Evolutionary conservation across 2,888 invertebrate species (phyloP), one percentile per base, ranked within the genome.

Genomic region (Shargacucullia verbasci): DNA sequence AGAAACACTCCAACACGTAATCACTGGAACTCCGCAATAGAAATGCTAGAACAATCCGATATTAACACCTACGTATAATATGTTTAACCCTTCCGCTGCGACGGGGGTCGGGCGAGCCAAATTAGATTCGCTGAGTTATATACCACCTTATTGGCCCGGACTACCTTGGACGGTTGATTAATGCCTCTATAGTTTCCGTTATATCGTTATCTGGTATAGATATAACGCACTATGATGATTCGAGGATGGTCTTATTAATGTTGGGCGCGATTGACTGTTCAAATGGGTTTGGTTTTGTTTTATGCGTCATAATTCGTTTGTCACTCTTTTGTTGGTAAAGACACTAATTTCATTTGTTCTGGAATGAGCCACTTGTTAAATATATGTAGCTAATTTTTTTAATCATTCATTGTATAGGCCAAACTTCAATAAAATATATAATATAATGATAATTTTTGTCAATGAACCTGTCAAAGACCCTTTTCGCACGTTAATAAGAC

Each of bases 61-160:
- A 78, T 75, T 78, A 75, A 59, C 75, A 78, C 75, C 75, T 73
- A 74, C 69, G 56, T 81, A 78, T 84, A 84, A 84, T 76, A 81
- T 80, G 71, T 80, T 83, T 83, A 86, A 85, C 87, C 86, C 85
- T 82, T 82, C 78, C 76, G 35, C 63, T 35, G 46, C 76, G 61
- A 45, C 73, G 75, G 73, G 81, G 83, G 81, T 77, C 76, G 78
- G 76, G 70, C 73, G 78, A 74, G 73, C 83, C 82, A 86, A 87
- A 87, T 87, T 87, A 87, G 87, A 87, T 87, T 85, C 79, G 74
- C 81, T 86, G 87, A 87, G 87, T 87, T 87, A 87, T 87, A 86
- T 80, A 85, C 80, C 82, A 73, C 84, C 79, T 85, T 87, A 86
- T 87, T 86, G 88, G 85, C 76, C 70, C 59, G 70, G 87, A 86